Evolutionary conservation across 2,888 invertebrate species (phyloP), one percentile per base, ranked within the genome.

Genomic region (Elegia similella): DNA sequence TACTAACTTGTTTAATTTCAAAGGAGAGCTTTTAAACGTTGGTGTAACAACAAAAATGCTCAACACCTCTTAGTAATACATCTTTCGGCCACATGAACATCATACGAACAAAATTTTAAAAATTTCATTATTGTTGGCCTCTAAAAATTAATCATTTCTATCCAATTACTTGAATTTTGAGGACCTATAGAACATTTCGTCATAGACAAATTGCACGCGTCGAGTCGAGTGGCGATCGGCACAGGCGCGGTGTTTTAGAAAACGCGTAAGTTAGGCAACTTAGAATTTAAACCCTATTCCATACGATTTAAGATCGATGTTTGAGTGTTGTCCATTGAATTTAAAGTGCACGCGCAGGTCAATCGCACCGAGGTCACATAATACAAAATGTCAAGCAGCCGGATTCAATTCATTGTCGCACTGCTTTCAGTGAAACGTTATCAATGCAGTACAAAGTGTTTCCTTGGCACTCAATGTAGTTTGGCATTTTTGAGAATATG

Each of bases 301-400:
- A 0, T 56, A 54, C 48, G 0, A 0, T 23, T 65, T 79, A 80
- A 71, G 71, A 64, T 44, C 66, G 66, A 62, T 60, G 62, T 66
- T 57, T 67, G 61, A 63, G 56, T 64, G 58, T 62, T 62, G 67
- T 61, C 65, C n/a, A 75, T 70, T 55, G 73, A 70, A 69, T 66
- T 70, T 73, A 76, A 75, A 76, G 74, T 77, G 79, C 78, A 78
- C 74, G 69, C 71, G 75, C 73, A 73, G 83, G 82, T 83, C 81
- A 82, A 75, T 74, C 68, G 70, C 69, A 69, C 70, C 84, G 85
- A 88, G 89, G 88, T 79, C 87, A 76, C 74, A 65, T 17, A 42
- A 70, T 72, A 78, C 78, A 76, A 84, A 89, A 89, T 89, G 87
- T 83, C 88, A 88, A 75, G 58, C 66, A 75, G 69, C 74, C 76